A percentile compares a stretch with the other conserved stretches of the same genome.
These are phyloP conservation scores for Tapera naevia DNA, from an alignment of 2,797 vertebrate species.

Conservation along the genomic window DNA sequence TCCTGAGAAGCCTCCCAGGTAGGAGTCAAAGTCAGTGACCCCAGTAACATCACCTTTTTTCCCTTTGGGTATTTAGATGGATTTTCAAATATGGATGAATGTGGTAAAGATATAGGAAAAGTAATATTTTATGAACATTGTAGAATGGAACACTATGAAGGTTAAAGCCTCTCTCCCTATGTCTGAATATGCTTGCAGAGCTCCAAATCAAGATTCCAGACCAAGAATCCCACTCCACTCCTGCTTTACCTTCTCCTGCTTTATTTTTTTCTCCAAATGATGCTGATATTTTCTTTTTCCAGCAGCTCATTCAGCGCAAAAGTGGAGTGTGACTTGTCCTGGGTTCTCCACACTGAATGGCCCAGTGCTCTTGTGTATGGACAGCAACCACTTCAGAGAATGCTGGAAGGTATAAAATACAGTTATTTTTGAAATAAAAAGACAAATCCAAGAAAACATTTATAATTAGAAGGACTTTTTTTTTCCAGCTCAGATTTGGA, in stretches of 20 bases:
- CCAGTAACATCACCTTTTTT: neutral
- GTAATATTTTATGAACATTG: neutral
- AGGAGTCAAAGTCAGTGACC: neutral
- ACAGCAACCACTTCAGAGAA: neutral
- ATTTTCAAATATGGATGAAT: slow-evolving; percentile 8
- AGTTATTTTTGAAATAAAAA: neutral
- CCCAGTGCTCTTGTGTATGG: neutral
- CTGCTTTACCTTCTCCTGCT: neutral
- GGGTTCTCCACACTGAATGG: neutral
- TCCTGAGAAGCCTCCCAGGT: neutral
- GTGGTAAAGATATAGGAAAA: neutral
- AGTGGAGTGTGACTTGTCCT: neutral
- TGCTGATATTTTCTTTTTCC: neutral
- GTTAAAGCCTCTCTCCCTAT: neutral
- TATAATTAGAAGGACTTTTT: neutral
- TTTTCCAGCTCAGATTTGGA: neutral
- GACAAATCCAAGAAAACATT: neutral
- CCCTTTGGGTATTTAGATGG: neutral
- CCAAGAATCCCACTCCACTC: neutral
- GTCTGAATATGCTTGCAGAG: neutral
- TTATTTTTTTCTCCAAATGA: neutral
- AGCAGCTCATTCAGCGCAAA: neutral
- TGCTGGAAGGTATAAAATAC: neutral
- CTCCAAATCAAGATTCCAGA: neutral
- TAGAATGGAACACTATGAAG: neutral